These are phyloP conservation scores for Muntiacus muntjak DNA, from an alignment of 2,113 vertebrate species.

Conservation along the genomic window DNA sequence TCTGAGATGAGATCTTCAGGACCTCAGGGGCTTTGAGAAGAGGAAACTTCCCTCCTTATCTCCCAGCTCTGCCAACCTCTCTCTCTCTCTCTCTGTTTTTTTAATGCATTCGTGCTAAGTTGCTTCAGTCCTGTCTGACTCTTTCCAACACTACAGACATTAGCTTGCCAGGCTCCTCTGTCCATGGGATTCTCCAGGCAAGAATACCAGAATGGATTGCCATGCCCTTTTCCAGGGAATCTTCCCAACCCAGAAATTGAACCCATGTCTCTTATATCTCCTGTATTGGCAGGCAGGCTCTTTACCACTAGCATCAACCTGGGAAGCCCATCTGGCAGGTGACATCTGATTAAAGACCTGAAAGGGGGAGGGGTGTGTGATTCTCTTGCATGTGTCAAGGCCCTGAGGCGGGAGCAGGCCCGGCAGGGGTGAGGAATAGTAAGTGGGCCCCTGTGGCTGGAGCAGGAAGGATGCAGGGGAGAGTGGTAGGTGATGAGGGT, in stretches of 20 bases:
- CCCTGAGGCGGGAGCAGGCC: background rate
- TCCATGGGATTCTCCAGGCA: background rate
- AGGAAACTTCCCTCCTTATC: background rate
- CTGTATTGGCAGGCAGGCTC: background rate
- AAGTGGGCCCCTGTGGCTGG: background rate
- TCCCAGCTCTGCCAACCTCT: too few relatives aligned
- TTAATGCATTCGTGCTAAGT: background rate
- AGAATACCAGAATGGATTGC: background rate
- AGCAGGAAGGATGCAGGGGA: background rate
- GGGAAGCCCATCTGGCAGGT: background rate
- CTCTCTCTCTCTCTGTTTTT: background rate
- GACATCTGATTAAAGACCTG: background rate
- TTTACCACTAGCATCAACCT: background rate
- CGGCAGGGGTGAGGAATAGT: background rate
- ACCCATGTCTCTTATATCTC: background rate
- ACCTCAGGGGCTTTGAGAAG: background rate
- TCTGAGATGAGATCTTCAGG: too few relatives aligned
- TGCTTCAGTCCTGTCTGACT: background rate
- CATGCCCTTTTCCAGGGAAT: background rate
- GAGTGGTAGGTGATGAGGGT: background rate
- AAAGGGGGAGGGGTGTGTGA: background rate
- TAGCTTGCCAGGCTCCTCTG: background rate
- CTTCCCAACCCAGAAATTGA: rapidly evolving
- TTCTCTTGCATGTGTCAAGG: background rate
- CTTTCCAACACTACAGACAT: background rate